Base-by-base conservation (phyloP, 2,888 invertebrate species). In the Pegoplata infirma region DNA sequence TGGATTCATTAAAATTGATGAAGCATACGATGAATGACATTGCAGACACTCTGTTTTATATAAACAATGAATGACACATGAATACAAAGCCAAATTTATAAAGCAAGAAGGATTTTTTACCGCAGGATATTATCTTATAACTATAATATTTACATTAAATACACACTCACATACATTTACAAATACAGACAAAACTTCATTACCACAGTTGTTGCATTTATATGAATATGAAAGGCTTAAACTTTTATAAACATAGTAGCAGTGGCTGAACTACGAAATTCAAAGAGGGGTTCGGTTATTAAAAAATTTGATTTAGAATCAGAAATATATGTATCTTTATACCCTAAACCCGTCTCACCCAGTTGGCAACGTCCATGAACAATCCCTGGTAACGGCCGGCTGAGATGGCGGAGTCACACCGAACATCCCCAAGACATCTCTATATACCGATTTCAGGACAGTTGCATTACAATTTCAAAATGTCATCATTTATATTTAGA, bases 1-100 rank as follows among this genome's bases (percentile, higher is more conserved):
- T 46, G 68, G 56, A 76, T 80, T 78, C 78, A 77, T 79, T 73
- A 75, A 79, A 76, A 76, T 76, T 74, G 80, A 80, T 81, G 78
- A 81, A 76, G 78, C 78, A 28, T 59, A 66, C 59, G 67, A 58
- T n/a, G 75, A 75, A 64, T 72, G 72, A 53, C 71, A 75, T 63
- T 69, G 76, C 66, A 66, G 74, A 61, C 74, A 69, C 59, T 59
- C n/a, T 66, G 68, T 63, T 68, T 68, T 10, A 64, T 63, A 63
- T 47, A 63, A 68, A 68, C 55, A 75, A 68, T 63, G 36, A 40
- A n/a, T 40, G 68, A 68, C 75, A 75, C 68, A 68, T 56, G 40
- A 40, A 56, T 32, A 58, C 56, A 63, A 69, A 69, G 47, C 59
- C 14, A 19, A 28, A 73, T 40, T 8, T 10, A 5, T 1, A 56